phyloP scores from a whole-genome alignment of 2,888 invertebrate species.

The Phlogophora meticulosa region DNA sequence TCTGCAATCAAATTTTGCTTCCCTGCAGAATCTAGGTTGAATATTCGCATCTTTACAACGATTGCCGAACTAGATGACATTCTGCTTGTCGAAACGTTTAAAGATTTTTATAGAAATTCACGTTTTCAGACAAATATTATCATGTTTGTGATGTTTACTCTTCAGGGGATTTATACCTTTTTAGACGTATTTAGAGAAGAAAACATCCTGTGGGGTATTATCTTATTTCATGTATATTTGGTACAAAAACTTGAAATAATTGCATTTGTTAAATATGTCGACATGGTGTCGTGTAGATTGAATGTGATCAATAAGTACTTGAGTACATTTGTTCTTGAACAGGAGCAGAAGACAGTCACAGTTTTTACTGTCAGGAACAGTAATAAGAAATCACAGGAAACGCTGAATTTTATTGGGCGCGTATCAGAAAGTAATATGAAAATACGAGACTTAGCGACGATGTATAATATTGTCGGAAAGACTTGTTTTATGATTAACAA shows the following conservation, averaged over 20 bases:
- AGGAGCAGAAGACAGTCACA: constrained; percentile 57
- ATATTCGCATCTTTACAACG: constrained; percentile 65
- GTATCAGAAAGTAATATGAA: constrained; percentile 68
- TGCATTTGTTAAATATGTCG: constrained; percentile 71
- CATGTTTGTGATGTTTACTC: constrained; percentile 53
- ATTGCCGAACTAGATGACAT: constrained; percentile 70
- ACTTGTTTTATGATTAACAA: constrained; percentile 72
- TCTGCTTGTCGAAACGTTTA: constrained; percentile 61
- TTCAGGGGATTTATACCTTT: constrained; percentile 50
- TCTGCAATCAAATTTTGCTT: constrained; percentile 66
- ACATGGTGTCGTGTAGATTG: constrained; percentile 71
- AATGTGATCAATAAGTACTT: constrained; percentile 72
- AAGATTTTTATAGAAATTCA: constrained; percentile 67
- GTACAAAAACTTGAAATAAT: constrained; percentile 74
- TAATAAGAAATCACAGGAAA: constrained; percentile 52
- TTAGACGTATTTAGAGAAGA: constrained; percentile 55
- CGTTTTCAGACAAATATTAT: constrained; percentile 52
- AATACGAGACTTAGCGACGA: constrained; percentile 73
- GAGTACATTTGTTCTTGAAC: constrained; percentile 67
- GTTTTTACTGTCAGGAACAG: constrained; percentile 63
- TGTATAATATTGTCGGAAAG: constrained; percentile 76
- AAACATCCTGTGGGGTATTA: constrained; percentile 8
- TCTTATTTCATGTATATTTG: constrained; percentile 55
- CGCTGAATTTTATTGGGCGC: constrained; percentile 67
- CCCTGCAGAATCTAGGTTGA: constrained; percentile 56